Percentiles rank a stretch among this genome's conserved stretches.
These are phyloP conservation scores for Drosophila kurseongensis DNA, from an alignment of 1,140 invertebrate species.

Conservation along the genomic window DNA sequence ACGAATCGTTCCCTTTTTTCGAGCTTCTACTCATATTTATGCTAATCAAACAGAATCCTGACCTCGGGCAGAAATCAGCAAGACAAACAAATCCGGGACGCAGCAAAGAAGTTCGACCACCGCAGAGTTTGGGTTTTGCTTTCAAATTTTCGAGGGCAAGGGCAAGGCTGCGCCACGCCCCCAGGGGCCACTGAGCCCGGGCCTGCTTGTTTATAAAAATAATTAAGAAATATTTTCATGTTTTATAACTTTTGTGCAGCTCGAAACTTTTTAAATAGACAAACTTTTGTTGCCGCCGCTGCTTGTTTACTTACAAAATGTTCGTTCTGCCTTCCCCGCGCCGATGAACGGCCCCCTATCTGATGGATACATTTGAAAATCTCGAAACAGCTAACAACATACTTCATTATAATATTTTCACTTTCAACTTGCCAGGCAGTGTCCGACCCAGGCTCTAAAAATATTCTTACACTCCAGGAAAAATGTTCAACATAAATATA, in stretches of 20 bases:
- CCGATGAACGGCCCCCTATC: slow-evolving; percentile 27
- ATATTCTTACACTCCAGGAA: background rate
- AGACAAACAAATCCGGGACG: slow-evolving; percentile 64
- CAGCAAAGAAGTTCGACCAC: slow-evolving; percentile 29
- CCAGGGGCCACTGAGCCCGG: slow-evolving; percentile 5
- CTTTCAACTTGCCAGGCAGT: slow-evolving; percentile 72
- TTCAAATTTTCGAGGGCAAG: slow-evolving; percentile 32
- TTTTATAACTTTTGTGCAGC: slow-evolving; percentile 81
- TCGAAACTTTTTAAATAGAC: slow-evolving; percentile 80
- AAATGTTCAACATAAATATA: background rate
- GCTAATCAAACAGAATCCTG: slow-evolving; percentile 81
- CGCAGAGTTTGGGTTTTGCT: slow-evolving; percentile 30
- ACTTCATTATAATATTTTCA: slow-evolving; percentile 83
- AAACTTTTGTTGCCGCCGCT: slow-evolving; percentile 71
- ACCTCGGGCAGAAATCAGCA: slow-evolving; percentile 71
- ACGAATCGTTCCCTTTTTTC: slow-evolving; percentile 43
- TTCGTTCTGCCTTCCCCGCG: slow-evolving; percentile 7
- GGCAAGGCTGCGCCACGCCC: slow-evolving; percentile 33
- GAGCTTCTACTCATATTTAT: slow-evolving; percentile 58
- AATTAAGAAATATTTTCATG: slow-evolving; percentile 83
- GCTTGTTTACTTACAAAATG: slow-evolving; percentile 80
- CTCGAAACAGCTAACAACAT: slow-evolving; percentile 81
- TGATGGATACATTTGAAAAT: slow-evolving; percentile 79
- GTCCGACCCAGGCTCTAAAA: background rate
- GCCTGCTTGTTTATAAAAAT: slow-evolving; percentile 77